These are phyloP conservation scores for Xenopus petersii DNA, from an alignment of 2,797 vertebrate species.

Conservation along the genomic window DNA sequence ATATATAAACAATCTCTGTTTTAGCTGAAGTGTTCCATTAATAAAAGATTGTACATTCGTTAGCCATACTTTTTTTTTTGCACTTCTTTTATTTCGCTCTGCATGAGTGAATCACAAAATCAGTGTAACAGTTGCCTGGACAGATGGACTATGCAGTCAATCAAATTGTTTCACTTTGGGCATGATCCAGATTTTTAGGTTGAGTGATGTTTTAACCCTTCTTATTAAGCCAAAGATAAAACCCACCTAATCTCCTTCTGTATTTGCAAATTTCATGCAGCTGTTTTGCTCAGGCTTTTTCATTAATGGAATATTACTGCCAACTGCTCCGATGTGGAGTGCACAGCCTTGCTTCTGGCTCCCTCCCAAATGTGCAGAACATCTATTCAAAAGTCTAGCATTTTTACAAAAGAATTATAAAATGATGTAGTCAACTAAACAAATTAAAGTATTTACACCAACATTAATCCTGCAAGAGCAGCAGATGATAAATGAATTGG, in stretches of 20 bases:
- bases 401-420: conserved; percentile 33
- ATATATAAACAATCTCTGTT: too few species aligned
- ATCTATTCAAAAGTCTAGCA: conserved; percentile 11
- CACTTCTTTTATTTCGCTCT: not conserved
- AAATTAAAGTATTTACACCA: conserved; percentile 38
- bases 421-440: conserved; percentile 35
- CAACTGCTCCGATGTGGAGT: conserved; percentile 45
- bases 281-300: conserved; percentile 46
- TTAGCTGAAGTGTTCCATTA: not conserved
- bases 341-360: conserved; percentile 45
- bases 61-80: not conserved
- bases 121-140: conserved; percentile 38
- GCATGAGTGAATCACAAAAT: conserved; percentile 19
- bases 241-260: conserved; percentile 52
- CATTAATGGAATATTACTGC: conserved; percentile 42
- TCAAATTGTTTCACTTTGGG: conserved; percentile 50
- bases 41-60: not conserved
- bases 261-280: conserved; percentile 44
- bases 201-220: conserved; percentile 45
- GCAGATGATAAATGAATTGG: not conserved
- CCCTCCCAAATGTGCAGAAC: not conserved
- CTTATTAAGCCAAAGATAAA: conserved; percentile 50
- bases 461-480: conserved; percentile 2
- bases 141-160: conserved; percentile 39
- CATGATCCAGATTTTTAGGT: conserved; percentile 43